Percentiles rank a stretch among this genome's conserved stretches.
These are phyloP conservation scores for Gobio occitaniae DNA, from an alignment of 2,797 vertebrate species.

Conservation along the genomic window DNA sequence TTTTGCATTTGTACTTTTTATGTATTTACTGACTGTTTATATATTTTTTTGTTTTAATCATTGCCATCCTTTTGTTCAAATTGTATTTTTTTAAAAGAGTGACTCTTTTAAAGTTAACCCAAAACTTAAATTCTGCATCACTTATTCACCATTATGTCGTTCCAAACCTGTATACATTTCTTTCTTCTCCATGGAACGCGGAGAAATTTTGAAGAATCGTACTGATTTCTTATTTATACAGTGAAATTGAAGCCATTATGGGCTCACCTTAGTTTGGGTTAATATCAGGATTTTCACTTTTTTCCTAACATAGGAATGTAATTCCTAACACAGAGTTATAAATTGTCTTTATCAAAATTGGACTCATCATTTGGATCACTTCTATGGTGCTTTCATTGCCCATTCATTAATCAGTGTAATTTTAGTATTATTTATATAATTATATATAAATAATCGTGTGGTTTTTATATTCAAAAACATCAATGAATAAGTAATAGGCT, in stretches of 20 bases:
- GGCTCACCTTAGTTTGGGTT: not conserved
- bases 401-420: not conserved
- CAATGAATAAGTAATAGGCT: too few relatives aligned
- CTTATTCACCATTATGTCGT: too few relatives aligned
- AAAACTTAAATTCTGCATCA: too few relatives aligned
- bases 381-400: not conserved
- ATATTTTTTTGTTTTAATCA: not conserved
- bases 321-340: not conserved
- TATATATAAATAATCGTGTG: too few relatives aligned
- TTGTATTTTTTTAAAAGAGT: not conserved
- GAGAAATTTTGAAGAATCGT: not conserved
- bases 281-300: not conserved
- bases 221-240: not conserved
- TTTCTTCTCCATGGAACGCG: too few relatives aligned
- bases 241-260: not conserved
- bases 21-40: not conserved
- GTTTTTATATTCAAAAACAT: too few relatives aligned
- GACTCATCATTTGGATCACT: not conserved
- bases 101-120: too few relatives aligned
- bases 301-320: not conserved
- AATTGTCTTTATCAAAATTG: not conserved
- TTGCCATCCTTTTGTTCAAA: not conserved
- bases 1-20: not conserved
- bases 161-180: too few relatives aligned
- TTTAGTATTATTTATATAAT: too few relatives aligned